phyloP scores from a whole-genome alignment of 2,113 vertebrate species.

The Chelonoidis abingdonii region DNA sequence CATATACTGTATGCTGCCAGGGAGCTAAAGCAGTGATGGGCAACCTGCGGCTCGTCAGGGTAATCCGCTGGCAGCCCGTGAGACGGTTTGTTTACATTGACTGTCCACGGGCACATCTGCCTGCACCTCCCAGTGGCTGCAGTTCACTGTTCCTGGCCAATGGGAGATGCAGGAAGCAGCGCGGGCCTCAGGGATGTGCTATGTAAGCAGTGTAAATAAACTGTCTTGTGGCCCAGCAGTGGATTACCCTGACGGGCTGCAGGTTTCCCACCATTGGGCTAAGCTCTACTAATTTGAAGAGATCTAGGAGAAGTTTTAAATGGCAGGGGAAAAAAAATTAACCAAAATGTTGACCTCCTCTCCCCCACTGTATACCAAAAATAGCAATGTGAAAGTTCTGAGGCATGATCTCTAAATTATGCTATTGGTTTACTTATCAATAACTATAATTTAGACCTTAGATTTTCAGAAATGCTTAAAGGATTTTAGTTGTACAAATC shows the following conservation, averaged over 20 bases:
- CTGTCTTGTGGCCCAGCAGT: too few species aligned
- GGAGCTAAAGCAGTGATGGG: too few species aligned
- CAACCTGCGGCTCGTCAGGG: too few species aligned
- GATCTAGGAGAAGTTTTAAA: not conserved
- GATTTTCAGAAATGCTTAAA: not conserved
- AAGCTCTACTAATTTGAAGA: not conserved
- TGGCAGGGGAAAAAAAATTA: not conserved
- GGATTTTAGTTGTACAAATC: not conserved
- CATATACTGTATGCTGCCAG: not conserved
- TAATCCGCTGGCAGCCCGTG: too few species aligned
- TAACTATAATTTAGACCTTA: not conserved
- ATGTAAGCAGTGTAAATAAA: too few species aligned
- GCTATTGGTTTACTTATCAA: not conserved
- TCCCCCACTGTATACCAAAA: not conserved
- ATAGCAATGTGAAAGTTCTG: slow-evolving; percentile 3
- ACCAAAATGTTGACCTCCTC: not conserved
- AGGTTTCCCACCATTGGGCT: not conserved
- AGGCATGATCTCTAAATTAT: not conserved
- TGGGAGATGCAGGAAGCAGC: too few species aligned
- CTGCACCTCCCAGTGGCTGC: too few species aligned
- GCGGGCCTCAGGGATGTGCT: too few species aligned
- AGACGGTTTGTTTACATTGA: too few species aligned
- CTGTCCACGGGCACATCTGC: fast-evolving
- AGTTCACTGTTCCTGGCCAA: too few species aligned
- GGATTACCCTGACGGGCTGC: too few species aligned